phyloP scores from a whole-genome alignment of 2,113 vertebrate genomes.

The Cnemophilus loriae region DNA sequence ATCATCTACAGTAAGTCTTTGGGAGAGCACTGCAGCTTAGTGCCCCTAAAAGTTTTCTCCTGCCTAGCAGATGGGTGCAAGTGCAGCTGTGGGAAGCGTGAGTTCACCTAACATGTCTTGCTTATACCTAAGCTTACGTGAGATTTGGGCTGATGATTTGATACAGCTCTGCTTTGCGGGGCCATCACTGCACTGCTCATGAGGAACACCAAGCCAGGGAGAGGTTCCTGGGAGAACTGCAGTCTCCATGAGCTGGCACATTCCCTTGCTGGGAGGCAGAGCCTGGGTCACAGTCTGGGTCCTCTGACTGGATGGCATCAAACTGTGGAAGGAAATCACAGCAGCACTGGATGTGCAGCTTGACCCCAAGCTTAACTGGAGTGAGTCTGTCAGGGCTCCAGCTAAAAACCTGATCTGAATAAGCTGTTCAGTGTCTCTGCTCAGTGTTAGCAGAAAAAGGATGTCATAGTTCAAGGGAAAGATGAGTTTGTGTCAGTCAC shows the following conservation, averaged over 20 bases:
- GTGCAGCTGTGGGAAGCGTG: background rate
- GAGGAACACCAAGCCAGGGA: background rate
- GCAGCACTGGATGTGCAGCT: background rate
- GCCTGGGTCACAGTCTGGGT: background rate
- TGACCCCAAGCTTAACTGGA: background rate
- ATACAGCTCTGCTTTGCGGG: background rate
- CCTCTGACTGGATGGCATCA: background rate
- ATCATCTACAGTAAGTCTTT: background rate
- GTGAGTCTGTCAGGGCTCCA: background rate
- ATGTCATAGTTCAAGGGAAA: background rate
- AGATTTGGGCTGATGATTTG: background rate
- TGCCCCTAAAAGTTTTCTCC: background rate
- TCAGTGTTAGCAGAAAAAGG: background rate
- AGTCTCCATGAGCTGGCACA: background rate
- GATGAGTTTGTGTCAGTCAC: background rate
- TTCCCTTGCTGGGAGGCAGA: background rate
- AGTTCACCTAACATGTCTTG: background rate
- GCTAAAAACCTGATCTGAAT: background rate
- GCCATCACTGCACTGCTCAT: background rate
- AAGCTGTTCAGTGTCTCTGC: background rate
- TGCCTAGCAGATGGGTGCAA: background rate
- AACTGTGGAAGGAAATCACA: background rate
- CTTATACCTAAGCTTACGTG: background rate
- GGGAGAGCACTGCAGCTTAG: background rate
- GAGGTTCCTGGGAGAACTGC: background rate